These are phyloP conservation scores for Leptonema lineaticorne DNA, from an alignment of 1,140 invertebrate species.

Conservation along the genomic window DNA sequence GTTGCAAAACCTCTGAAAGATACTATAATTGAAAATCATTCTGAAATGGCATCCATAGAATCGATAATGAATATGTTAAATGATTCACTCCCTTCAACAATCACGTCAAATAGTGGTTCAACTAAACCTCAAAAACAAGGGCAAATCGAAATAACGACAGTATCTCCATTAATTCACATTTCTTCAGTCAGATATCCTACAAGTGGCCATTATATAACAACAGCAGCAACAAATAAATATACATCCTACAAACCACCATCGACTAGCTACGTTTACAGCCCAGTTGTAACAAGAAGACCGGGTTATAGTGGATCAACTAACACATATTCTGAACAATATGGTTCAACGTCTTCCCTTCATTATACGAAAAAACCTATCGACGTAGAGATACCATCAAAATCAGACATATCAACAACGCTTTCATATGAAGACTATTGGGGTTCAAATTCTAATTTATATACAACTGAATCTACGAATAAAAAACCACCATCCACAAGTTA, in stretches of 20 bases:
- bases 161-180: slow-evolving; percentile 50
- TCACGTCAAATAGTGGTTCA: slow-evolving; percentile 14
- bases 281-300: slow-evolving; percentile 53
- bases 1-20: slow-evolving; percentile 42
- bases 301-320: slow-evolving; percentile 38
- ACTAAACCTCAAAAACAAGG: slow-evolving; percentile 2
- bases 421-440: slow-evolving; percentile 41
- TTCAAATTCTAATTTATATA: slow-evolving; percentile 24
- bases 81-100: slow-evolving; percentile 55
- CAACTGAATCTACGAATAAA: slow-evolving; percentile 30
- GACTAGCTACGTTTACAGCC: slow-evolving; percentile 61
- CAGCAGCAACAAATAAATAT: slow-evolving; percentile 38
- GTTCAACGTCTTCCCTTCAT: slow-evolving; percentile 31
- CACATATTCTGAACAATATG: slow-evolving; percentile 31
- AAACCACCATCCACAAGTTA: slow-evolving; percentile 44
- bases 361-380: slow-evolving; percentile 48
- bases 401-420: slow-evolving; percentile 26
- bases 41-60: slow-evolving; percentile 59
- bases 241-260: slow-evolving; percentile 51
- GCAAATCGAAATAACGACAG: slow-evolving; percentile 48
- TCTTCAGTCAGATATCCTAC: slow-evolving; percentile 44
- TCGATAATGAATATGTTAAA: slow-evolving; percentile 69
- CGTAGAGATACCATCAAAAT: slow-evolving; percentile 41
- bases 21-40: slow-evolving; percentile 46
- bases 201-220: slow-evolving; percentile 31